These are phyloP conservation scores for Naso thynnoides DNA, from an alignment of 2,797 vertebrate species.

Conservation along the genomic window DNA sequence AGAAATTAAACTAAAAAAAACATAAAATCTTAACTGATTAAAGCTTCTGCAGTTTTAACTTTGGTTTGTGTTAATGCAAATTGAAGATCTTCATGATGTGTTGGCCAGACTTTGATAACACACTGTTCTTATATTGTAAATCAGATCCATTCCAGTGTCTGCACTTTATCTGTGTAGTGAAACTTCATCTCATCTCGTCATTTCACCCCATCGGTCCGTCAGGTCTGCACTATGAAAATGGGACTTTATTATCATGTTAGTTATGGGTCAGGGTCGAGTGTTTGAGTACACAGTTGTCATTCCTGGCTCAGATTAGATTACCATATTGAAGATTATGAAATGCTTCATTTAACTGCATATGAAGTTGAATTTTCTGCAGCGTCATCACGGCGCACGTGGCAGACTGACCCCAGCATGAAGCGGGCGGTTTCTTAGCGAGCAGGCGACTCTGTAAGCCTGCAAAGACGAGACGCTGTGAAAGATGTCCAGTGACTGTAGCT, in stretches of 20 bases:
- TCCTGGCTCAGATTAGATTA: constrained; percentile 32
- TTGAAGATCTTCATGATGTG: not conserved
- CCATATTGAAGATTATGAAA: constrained; percentile 13
- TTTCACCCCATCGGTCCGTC: not conserved
- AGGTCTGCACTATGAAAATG: constrained; percentile 4
- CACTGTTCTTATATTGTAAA: not conserved
- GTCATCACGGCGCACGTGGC: not conserved
- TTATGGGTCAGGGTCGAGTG: constrained; percentile 24
- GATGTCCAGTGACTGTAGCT: constrained; percentile 16
- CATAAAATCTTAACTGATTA: not conserved
- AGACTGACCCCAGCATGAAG: constrained; percentile 13
- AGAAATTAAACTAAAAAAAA: no score
- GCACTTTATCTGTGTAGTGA: not conserved
- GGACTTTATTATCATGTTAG: constrained; percentile 23
- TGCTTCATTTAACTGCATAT: constrained; percentile 24
- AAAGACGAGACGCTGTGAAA: constrained; percentile 15
- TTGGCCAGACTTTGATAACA: not conserved
- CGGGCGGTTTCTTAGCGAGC: not conserved
- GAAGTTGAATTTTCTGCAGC: constrained; percentile 42
- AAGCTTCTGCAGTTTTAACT: not conserved
- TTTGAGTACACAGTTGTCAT: constrained; percentile 4
- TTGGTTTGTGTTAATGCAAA: not conserved
- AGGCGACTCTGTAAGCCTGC: not conserved
- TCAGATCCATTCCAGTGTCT: not conserved
- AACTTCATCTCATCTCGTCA: not conserved